Conservation (phyloP, 2,113 vertebrate genomes). For the Oryzias javanicus region DNA sequence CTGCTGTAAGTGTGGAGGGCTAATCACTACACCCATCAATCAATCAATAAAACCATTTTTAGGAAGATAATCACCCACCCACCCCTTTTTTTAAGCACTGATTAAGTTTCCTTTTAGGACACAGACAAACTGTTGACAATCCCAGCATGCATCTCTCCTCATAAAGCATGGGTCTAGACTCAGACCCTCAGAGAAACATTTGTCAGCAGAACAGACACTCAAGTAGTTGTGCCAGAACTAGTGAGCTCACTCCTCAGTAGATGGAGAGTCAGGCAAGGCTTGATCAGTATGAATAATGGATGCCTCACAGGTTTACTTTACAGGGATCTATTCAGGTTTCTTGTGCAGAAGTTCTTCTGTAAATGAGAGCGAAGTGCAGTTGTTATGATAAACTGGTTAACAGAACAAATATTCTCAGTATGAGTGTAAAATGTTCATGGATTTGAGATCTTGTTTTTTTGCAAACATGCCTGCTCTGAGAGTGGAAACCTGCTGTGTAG, state of each 20-base stretch:
- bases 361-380: conserved; percentile 18
- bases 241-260: conserved; percentile 60
- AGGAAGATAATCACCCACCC: not conserved
- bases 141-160: conserved; percentile 82
- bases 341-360: conserved; percentile 54
- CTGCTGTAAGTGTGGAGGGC: too few relatives aligned
- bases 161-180: conserved; percentile 83
- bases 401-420: too few relatives aligned
- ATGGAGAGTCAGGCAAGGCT: conserved; percentile 66
- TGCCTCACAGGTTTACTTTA: conserved; percentile 71
- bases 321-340: conserved; percentile 70
- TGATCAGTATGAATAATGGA: conserved; percentile 74
- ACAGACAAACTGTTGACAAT: conserved; percentile 85
- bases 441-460: too few relatives aligned
- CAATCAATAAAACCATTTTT: not conserved
- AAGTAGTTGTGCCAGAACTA: conserved; percentile 57
- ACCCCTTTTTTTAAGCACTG: conserved; percentile 42
- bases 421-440: too few relatives aligned
- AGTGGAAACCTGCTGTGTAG: too few relatives aligned
- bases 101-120: conserved; percentile 85
- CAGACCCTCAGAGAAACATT: conserved; percentile 83
- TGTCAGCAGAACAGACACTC: conserved; percentile 58
- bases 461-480: too few relatives aligned
- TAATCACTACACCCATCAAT: too few relatives aligned
- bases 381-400: not conserved